phyloP scores from a whole-genome alignment of 2,797 vertebrate genomes.

The Mico argentatus region DNA sequence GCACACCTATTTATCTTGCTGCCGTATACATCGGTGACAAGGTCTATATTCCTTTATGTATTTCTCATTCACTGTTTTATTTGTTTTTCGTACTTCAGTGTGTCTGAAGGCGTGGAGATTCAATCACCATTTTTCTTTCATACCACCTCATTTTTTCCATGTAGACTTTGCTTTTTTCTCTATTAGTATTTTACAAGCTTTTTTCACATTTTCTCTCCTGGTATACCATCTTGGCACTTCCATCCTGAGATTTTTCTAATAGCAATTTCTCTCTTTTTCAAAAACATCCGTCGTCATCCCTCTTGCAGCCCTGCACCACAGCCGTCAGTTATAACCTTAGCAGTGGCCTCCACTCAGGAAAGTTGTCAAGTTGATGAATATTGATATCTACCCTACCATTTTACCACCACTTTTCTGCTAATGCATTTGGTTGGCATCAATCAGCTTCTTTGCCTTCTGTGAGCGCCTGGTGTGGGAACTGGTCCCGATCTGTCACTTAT shows the following conservation, averaged over 20 bases:
- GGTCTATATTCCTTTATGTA: conserved; percentile 65
- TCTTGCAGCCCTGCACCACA: conserved; percentile 57
- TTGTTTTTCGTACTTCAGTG: conserved; percentile 64
- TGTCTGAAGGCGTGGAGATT: conserved; percentile 60
- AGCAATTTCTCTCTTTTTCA: conserved; percentile 20
- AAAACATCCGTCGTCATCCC: conserved; percentile 33
- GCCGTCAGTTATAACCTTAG: conserved; percentile 77
- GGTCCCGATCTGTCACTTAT: conserved; percentile 82
- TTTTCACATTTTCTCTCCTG: conserved; percentile 19
- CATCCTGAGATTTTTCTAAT: conserved; percentile 55
- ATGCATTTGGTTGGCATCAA: conserved; percentile 83
- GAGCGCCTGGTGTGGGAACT: conserved; percentile 62
- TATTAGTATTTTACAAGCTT: conserved; percentile 48
- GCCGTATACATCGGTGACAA: conserved; percentile 54
- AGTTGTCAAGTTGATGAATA: conserved; percentile 85
- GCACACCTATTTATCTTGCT: conserved; percentile 67
- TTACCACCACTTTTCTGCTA: conserved; percentile 81
- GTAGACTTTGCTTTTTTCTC: conserved; percentile 44
- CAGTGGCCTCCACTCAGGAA: conserved; percentile 72
- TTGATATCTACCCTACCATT: conserved; percentile 82
- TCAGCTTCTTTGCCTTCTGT: conserved; percentile 77
- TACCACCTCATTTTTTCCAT: conserved; percentile 54
- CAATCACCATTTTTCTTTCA: conserved; percentile 67
- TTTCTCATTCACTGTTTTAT: conserved; percentile 65
- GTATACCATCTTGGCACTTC: conserved; percentile 29